Evolutionary conservation across 2,113 vertebrate species (phyloP).

Genomic region (Chascanopsetta lugubris): DNA sequence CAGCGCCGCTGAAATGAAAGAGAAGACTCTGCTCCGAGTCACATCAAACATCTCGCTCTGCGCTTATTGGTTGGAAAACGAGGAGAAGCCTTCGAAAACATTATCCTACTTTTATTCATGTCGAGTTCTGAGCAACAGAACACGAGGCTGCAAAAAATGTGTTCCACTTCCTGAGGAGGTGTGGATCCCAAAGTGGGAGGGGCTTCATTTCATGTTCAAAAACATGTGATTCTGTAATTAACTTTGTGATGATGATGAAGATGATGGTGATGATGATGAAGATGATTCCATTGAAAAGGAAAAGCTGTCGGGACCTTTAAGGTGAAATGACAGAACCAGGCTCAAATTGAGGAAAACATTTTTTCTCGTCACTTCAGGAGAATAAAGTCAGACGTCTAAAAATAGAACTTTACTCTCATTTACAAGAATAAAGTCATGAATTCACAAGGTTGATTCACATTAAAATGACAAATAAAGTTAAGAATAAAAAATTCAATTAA

Average conservation of each 20-base stretch:
- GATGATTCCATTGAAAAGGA: conserved; percentile 16
- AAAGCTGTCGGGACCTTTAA: too few species aligned
- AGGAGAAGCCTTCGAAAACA: background rate
- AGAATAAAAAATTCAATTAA: too few species aligned
- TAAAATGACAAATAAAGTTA: too few species aligned
- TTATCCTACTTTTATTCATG: too few species aligned
- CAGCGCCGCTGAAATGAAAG: conserved; percentile 5
- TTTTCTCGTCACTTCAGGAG: too few species aligned
- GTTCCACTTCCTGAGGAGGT: conserved; percentile 19
- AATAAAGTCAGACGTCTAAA: too few species aligned
- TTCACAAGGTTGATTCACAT: too few species aligned
- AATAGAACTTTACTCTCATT: too few species aligned
- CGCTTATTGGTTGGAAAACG: background rate
- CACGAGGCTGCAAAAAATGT: conserved; percentile 24
- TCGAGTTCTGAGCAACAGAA: background rate
- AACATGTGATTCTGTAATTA: background rate
- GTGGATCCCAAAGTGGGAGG: conserved; percentile 27
- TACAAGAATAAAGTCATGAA: too few species aligned
- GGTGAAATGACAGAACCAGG: too few species aligned
- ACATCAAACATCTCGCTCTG: background rate
- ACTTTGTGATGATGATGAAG: background rate
- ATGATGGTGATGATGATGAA: background rate
- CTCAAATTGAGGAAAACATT: too few species aligned
- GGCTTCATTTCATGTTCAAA: background rate
- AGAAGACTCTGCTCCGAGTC: background rate